A percentile compares a stretch with the other conserved stretches of the same genome.
phyloP scores from a whole-genome alignment of 1,140 invertebrate genomes.

The Drosophila bocqueti region DNA sequence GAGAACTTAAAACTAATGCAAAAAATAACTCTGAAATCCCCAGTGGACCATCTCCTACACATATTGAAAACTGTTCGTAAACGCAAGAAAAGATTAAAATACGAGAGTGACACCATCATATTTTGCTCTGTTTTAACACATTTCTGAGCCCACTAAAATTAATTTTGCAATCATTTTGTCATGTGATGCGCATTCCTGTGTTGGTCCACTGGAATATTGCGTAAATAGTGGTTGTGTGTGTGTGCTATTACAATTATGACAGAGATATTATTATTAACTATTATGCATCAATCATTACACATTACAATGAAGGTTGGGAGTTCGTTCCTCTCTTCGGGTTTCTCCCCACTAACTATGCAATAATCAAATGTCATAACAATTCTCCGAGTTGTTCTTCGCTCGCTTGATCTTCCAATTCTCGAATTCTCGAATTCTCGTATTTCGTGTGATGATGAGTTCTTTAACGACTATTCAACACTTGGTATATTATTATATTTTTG shows the following conservation, averaged over 20 bases:
- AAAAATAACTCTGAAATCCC: constrained; percentile 21
- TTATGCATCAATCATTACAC: constrained; percentile 52
- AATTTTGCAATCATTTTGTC: no score
- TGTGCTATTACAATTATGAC: constrained; percentile 41
- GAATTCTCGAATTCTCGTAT: not conserved
- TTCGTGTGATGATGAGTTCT: constrained; percentile 33
- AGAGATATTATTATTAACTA: constrained; percentile 40
- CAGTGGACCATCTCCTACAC: not conserved
- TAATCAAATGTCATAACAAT: constrained; percentile 74
- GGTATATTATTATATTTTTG: constrained; percentile 59
- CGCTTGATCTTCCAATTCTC: constrained; percentile 14
- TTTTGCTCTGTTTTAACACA: not conserved
- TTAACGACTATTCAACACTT: constrained; percentile 82
- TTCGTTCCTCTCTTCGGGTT: constrained; percentile 1
- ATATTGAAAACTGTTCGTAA: not conserved
- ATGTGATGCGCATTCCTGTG: no score
- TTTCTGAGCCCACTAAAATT: not conserved
- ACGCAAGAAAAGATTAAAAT: not conserved
- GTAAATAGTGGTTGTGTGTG: constrained; percentile 14
- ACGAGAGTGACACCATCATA: not conserved
- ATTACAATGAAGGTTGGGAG: constrained; percentile 38
- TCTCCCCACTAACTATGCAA: constrained; percentile 58
- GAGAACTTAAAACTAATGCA: constrained; percentile 22
- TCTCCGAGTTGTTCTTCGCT: constrained; percentile 37
- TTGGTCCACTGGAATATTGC: constrained; percentile 9